Conservation (phyloP, 2,888 invertebrate genomes). For the Griposia aprilina region DNA sequence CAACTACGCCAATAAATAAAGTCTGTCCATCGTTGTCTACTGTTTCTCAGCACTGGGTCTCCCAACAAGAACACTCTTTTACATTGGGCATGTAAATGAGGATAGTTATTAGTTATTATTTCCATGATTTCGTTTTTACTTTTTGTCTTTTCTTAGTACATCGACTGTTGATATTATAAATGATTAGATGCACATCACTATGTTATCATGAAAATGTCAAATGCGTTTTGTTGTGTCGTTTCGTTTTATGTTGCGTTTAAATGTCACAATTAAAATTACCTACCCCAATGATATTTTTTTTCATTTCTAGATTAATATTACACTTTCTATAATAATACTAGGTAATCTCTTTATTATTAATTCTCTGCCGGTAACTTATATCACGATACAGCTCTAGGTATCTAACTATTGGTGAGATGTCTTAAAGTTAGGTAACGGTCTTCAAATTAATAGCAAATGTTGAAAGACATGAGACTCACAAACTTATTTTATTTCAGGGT, state of each 20-base stretch:
- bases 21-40: neutral
- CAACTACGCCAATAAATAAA: neutral
- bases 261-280: neutral
- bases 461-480: neutral
- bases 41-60: neutral
- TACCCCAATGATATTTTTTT: neutral
- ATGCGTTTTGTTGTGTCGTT: slow-evolving; percentile 3
- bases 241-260: neutral
- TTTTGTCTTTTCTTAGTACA: neutral
- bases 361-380: too few relatives aligned
- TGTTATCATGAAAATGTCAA: neutral
- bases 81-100: neutral
- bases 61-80: neutral
- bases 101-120: neutral
- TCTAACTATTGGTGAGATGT: too few relatives aligned
- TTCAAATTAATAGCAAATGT: neutral
- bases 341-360: neutral
- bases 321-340: neutral
- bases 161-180: neutral
- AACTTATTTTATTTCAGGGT: neutral
- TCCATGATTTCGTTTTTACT: neutral
- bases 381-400: too few relatives aligned
- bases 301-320: neutral
- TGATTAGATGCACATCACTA: neutral
- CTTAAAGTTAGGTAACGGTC: too few relatives aligned